Percentiles rank a stretch among this genome's conserved stretches.
Conservation (phyloP, 2,888 invertebrate genomes). For the Trimorus sp. region DNA sequence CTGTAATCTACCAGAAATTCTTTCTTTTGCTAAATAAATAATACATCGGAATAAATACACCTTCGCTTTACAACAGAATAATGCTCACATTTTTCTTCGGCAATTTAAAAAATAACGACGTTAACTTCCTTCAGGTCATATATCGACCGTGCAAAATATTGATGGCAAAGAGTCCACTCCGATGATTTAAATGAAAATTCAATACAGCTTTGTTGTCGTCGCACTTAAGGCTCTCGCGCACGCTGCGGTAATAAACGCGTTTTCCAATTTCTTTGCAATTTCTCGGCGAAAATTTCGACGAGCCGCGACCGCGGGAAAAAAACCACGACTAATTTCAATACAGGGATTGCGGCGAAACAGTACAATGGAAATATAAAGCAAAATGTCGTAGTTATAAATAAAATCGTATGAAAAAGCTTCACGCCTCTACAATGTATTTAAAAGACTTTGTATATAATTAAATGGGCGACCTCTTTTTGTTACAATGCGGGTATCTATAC, state of each 20-base stretch:
- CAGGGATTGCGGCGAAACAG: too few relatives aligned
- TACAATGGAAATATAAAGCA: too few relatives aligned
- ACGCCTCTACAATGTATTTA: not conserved
- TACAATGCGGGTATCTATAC: not conserved
- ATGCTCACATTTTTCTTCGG: slow-evolving; percentile 12
- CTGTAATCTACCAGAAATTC: too few relatives aligned
- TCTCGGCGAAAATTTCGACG: not conserved
- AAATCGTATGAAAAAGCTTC: not conserved
- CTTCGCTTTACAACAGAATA: not conserved
- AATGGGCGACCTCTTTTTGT: not conserved
- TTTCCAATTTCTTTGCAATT: slow-evolving; percentile 4
- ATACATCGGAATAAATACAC: not conserved
- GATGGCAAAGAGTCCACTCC: slow-evolving; percentile 2
- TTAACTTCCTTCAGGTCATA: slow-evolving; percentile 29
- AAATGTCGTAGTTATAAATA: not conserved
- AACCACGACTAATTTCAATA: too few relatives aligned
- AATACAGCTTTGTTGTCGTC: slow-evolving; percentile 18
- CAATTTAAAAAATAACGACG: slow-evolving; percentile 31
- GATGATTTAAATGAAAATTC: slow-evolving; percentile 16
- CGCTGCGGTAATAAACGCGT: slow-evolving; percentile 1
- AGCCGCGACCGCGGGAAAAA: too few relatives aligned
- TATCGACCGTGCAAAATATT: slow-evolving; percentile 16
- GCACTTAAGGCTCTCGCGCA: not conserved
- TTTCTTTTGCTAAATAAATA: not conserved
- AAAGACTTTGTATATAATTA: slow-evolving; percentile 11